Percentiles rank a stretch among this genome's conserved stretches.
Evolutionary conservation across 2,888 invertebrate species (phyloP).

Genomic region (Steinernema scapterisci): DNA sequence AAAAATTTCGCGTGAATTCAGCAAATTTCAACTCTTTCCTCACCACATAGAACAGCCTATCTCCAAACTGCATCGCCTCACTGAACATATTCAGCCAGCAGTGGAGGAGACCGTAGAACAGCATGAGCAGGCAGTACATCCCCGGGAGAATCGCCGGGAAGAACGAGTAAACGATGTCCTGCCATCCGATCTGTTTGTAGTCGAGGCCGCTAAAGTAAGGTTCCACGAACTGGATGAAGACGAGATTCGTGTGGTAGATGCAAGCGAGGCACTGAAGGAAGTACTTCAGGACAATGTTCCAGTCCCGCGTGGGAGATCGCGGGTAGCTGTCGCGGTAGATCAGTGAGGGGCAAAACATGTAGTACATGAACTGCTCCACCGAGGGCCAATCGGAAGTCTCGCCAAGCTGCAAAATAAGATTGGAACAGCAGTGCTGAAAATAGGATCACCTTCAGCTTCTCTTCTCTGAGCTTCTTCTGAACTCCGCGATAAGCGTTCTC

Average conservation of each 20-base stretch:
- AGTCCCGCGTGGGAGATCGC: conserved; percentile 42
- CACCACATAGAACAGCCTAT: conserved; percentile 78
- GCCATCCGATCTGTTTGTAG: conserved; percentile 3
- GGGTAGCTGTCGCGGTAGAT: conserved; percentile 64
- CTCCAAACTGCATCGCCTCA: conserved; percentile 84
- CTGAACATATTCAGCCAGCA: conserved; percentile 86
- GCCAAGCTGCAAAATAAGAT: background rate
- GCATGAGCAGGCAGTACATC: conserved; percentile 75
- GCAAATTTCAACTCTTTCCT: background rate
- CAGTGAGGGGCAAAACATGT: conserved; percentile 64
- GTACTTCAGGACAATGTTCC: conserved; percentile 48
- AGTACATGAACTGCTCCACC: conserved; percentile 60
- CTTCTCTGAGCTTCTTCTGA: conserved; percentile 44
- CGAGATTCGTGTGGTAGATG: conserved; percentile 81
- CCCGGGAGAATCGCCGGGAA: conserved; percentile 73
- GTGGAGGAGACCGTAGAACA: conserved; percentile 86
- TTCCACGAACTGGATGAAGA: conserved; percentile 79
- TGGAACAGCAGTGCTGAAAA: background rate
- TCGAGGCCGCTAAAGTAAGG: conserved; percentile 73
- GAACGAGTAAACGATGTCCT: conserved; percentile 42
- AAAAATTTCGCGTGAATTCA: conserved; percentile 42
- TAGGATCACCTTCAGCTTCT: background rate
- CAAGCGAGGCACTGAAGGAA: conserved; percentile 75
- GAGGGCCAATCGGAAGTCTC: conserved; percentile 48
- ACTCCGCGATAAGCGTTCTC: conserved; percentile 55